These are phyloP conservation scores for Baronia brevicornis DNA, from an alignment of 2,888 invertebrate species.

Conservation along the genomic window DNA sequence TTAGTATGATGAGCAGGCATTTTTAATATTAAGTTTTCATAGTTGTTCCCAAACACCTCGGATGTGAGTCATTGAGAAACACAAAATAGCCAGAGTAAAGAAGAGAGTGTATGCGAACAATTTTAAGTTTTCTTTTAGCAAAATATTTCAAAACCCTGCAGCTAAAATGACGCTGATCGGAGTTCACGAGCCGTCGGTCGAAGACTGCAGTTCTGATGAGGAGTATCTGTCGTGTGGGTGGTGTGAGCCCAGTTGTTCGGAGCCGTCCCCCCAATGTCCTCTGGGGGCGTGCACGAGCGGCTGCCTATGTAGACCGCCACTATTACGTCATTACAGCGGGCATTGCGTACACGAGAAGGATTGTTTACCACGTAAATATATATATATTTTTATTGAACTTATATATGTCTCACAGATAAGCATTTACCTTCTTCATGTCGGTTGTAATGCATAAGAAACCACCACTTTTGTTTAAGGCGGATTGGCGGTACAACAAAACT, in stretches of 20 bases:
- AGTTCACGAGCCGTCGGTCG: slow-evolving; percentile 31
- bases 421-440: too few relatives aligned
- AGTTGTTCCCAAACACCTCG: too few relatives aligned
- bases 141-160: slow-evolving; percentile 10
- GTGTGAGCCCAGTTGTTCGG: slow-evolving; percentile 54
- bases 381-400: slow-evolving; percentile 1
- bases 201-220: slow-evolving; percentile 51
- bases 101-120: neutral
- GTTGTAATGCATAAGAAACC: too few relatives aligned
- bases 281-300: slow-evolving; percentile 39
- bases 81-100: neutral
- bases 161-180: slow-evolving; percentile 25
- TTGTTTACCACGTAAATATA: slow-evolving; percentile 39
- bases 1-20: too few relatives aligned
- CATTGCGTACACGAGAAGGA: slow-evolving; percentile 38
- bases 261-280: slow-evolving; percentile 37
- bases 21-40: too few relatives aligned
- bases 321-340: slow-evolving; percentile 48
- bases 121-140: neutral
- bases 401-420: too few relatives aligned
- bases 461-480: too few relatives aligned
- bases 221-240: slow-evolving; percentile 51
- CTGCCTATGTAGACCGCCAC: slow-evolving; percentile 48
- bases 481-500: too few relatives aligned
- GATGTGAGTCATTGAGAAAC: too few relatives aligned